A percentile compares a stretch with the other conserved stretches of the same genome.
phyloP scores from a whole-genome alignment of 2,888 invertebrate genomes.

The Campaea margaritaria region DNA sequence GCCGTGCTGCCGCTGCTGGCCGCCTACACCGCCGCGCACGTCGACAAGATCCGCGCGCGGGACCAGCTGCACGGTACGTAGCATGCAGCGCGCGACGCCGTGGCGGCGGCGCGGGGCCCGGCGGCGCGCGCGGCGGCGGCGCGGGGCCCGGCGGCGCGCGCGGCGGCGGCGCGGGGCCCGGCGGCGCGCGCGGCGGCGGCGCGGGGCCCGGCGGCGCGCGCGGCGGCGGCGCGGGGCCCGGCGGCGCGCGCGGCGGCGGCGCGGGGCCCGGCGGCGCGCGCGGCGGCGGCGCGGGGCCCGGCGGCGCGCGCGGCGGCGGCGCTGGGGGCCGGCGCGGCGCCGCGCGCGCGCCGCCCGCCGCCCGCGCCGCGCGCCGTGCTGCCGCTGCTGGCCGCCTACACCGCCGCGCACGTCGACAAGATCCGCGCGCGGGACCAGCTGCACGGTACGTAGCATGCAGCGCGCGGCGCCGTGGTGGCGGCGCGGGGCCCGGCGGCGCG shows the following conservation, averaged over 20 bases:
- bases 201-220: no score
- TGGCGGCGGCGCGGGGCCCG: no score
- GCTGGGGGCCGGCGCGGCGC: slow-evolving; percentile 36
- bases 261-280: no score
- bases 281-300: slow-evolving; percentile 44
- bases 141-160: no score
- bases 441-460: slow-evolving; percentile 73
- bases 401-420: slow-evolving; percentile 62
- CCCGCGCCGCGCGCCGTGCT: slow-evolving; percentile 51
- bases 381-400: slow-evolving; percentile 65
- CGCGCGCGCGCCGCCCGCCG: slow-evolving; percentile 31
- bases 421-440: slow-evolving; percentile 64
- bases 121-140: no score
- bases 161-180: no score
- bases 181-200: no score
- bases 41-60: slow-evolving; percentile 63
- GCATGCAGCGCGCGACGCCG: no score
- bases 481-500: no score
- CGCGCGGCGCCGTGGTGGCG: no score
- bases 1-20: slow-evolving; percentile 65
- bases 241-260: slow-evolving; percentile 58
- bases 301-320: slow-evolving; percentile 45
- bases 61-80: slow-evolving; percentile 70
- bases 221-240: no score
- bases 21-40: slow-evolving; percentile 61